Conservation (phyloP, 2,888 invertebrate genomes). For the Drosophila maculinotata region DNA sequence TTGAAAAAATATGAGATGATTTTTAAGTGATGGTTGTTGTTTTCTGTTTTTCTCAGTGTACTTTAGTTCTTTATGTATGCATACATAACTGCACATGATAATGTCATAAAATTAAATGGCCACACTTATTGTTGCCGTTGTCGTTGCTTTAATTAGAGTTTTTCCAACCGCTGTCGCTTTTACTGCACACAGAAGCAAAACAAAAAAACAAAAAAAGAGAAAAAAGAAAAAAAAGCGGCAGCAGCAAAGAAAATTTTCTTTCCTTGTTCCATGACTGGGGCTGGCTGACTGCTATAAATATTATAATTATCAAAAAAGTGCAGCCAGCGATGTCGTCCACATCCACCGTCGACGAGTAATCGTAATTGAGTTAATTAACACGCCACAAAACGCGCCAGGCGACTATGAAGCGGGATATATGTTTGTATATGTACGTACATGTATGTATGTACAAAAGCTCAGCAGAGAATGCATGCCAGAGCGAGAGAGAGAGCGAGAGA, state of each 20-base stretch:
- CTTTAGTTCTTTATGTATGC: neutral
- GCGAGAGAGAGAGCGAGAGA: constrained; percentile 11
- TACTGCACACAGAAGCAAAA: constrained; percentile 32
- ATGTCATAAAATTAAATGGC: constrained; percentile 81
- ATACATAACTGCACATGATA: constrained; percentile 75
- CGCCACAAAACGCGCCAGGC: constrained; percentile 78
- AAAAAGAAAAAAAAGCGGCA: constrained; percentile 23
- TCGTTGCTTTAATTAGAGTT: constrained; percentile 74
- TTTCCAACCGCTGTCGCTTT: constrained; percentile 62
- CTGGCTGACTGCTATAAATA: constrained; percentile 70
- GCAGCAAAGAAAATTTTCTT: constrained; percentile 58
- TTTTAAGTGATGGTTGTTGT: too few relatives aligned
- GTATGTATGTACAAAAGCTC: neutral
- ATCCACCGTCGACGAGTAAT: constrained; percentile 61
- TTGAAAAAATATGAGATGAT: too few relatives aligned
- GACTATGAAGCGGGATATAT: constrained; percentile 34
- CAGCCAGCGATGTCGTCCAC: constrained; percentile 51
- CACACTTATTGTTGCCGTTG: constrained; percentile 67
- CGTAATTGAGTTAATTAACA: constrained; percentile 81
- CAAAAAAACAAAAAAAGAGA: constrained; percentile 6
- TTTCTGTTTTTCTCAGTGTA: too few relatives aligned
- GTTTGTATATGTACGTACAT: neutral
- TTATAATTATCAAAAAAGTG: constrained; percentile 80
- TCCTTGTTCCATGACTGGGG: constrained; percentile 34
- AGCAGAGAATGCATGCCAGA: constrained; percentile 10